Conservation (phyloP, 2,797 vertebrate genomes). For the Choloepus didactylus region DNA sequence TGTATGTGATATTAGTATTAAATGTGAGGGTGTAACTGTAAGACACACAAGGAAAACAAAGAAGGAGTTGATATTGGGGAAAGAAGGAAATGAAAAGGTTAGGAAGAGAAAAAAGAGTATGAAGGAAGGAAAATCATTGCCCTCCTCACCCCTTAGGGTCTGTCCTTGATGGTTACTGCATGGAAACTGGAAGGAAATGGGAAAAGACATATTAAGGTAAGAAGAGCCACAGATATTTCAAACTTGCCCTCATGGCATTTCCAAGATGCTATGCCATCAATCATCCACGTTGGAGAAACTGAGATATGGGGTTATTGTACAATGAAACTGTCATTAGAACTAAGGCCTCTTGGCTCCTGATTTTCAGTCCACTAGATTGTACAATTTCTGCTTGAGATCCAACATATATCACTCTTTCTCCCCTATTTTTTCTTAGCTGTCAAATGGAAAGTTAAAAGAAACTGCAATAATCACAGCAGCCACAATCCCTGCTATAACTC, state of each 20-base stretch:
- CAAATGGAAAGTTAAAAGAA: conserved; percentile 66
- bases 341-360: conserved; percentile 36
- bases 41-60: neutral
- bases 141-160: neutral
- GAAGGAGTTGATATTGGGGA: neutral
- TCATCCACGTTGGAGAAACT: conserved; percentile 38
- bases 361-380: conserved; percentile 38
- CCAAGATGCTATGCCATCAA: conserved; percentile 2
- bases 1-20: neutral
- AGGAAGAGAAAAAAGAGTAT: neutral
- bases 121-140: neutral
- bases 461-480: conserved; percentile 42
- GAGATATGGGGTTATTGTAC: conserved; percentile 27
- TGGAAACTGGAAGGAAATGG: neutral
- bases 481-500: neutral
- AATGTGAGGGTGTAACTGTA: neutral
- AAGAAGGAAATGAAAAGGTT: neutral
- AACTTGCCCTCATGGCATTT: neutral
- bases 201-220: neutral
- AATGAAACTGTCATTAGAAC: conserved; percentile 51
- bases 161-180: neutral
- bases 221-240: conserved; percentile 51
- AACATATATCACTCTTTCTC: neutral
- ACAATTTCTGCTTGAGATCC: conserved; percentile 5
- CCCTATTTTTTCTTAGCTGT: neutral